Evolutionary conservation across 2,888 invertebrate species (phyloP).

Genomic region (Rotaria magnacalcarata): DNA sequence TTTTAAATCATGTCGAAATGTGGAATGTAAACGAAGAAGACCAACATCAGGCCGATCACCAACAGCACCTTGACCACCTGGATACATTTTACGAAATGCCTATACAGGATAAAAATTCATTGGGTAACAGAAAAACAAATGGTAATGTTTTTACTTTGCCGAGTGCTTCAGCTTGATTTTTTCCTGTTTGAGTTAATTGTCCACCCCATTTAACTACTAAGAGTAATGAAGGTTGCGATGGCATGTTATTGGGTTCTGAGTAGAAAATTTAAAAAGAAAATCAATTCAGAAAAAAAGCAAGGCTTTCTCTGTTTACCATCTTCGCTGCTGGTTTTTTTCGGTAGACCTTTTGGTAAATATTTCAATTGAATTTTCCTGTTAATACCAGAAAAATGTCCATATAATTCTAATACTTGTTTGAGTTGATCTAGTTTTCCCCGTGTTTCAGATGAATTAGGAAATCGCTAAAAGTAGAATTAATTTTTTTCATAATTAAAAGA

Average conservation of each 20-base stretch:
- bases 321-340: conserved; percentile 65
- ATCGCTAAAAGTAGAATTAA: not conserved
- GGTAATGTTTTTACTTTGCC: conserved; percentile 65
- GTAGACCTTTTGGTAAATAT: conserved; percentile 88
- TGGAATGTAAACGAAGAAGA: conserved; percentile 86
- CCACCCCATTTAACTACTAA: conserved; percentile 99
- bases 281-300: not conserved
- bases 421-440: conserved; percentile 92
- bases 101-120: not conserved
- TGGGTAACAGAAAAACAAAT: not conserved
- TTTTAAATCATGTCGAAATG: conserved; percentile 95
- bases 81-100: conserved; percentile 57
- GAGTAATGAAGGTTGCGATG: conserved; percentile 82
- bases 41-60: conserved; percentile 76
- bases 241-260: not conserved
- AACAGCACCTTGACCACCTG: conserved; percentile 76
- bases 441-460: conserved; percentile 67
- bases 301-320: not conserved
- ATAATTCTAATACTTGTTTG: conserved; percentile 97
- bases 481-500: not conserved
- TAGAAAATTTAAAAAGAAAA: not conserved
- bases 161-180: conserved; percentile 91
- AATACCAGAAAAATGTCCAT: conserved; percentile 98
- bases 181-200: conserved; percentile 92
- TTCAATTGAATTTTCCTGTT: conserved; percentile 99